phyloP scores from a whole-genome alignment of 2,888 invertebrate species.

The Amphimallon solstitiale region DNA sequence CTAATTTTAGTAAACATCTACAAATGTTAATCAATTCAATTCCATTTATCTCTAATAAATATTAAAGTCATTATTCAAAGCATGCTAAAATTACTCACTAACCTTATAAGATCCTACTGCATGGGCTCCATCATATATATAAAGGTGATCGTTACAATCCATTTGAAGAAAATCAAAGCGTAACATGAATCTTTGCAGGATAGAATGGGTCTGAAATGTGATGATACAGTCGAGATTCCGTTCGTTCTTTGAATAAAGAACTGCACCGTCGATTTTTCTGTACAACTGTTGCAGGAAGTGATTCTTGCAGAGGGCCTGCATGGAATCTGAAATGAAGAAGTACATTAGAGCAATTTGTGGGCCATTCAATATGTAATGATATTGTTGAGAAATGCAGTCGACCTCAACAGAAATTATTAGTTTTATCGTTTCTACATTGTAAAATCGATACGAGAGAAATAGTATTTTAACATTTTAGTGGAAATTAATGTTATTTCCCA shows the following conservation, averaged over 20 bases:
- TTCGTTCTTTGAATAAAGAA: slow-evolving; percentile 90
- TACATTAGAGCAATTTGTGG: slow-evolving; percentile 27
- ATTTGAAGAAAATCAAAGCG: slow-evolving; percentile 91
- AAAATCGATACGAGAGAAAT: slow-evolving; percentile 13
- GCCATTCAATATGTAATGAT: not conserved
- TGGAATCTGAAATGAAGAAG: slow-evolving; percentile 76
- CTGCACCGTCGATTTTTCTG: slow-evolving; percentile 91
- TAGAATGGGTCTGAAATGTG: slow-evolving; percentile 94
- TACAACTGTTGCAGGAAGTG: slow-evolving; percentile 89
- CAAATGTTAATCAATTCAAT: too few relatives aligned
- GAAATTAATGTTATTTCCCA: too few relatives aligned
- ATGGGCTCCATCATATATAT: slow-evolving; percentile 92
- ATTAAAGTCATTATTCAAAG: too few relatives aligned
- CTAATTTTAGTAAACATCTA: too few relatives aligned
- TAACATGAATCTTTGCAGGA: slow-evolving; percentile 93
- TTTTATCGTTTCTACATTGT: slow-evolving; percentile 26
- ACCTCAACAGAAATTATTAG: slow-evolving; percentile 13
- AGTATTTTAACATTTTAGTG: too few relatives aligned
- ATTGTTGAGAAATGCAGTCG: slow-evolving; percentile 18
- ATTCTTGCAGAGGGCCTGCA: slow-evolving; percentile 90
- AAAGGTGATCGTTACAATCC: slow-evolving; percentile 94
- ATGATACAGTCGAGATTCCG: slow-evolving; percentile 90
- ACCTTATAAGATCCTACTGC: slow-evolving; percentile 90
- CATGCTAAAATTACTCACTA: slow-evolving; percentile 47
- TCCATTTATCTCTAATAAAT: too few relatives aligned